Conservation (phyloP, 2,888 invertebrate genomes). For the Loripinus fragilis region DNA sequence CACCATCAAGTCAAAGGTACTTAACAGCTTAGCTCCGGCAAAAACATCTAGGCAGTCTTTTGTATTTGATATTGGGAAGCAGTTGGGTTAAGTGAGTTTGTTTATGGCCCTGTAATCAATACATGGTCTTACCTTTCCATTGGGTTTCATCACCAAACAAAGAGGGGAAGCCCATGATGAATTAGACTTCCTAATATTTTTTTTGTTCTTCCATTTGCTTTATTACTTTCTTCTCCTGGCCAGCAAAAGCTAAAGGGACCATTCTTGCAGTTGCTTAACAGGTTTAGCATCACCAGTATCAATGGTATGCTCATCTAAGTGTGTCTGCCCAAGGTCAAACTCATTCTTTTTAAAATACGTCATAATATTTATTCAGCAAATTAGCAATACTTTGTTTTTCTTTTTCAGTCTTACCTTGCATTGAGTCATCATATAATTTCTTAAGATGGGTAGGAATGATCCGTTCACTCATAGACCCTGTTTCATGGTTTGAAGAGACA, state of each 20-base stretch:
- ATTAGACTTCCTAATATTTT: constrained; percentile 31
- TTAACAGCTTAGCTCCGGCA: constrained; percentile 40
- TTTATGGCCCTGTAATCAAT: constrained; percentile 50
- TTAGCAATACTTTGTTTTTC: constrained; percentile 22
- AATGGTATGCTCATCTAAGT: constrained; percentile 29
- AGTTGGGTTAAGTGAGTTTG: constrained; percentile 41
- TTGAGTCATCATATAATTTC: no score
- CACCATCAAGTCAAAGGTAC: constrained; percentile 43
- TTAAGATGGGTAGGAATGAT: no score
- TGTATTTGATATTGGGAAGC: constrained; percentile 52
- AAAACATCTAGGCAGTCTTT: constrained; percentile 54
- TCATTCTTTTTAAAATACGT: constrained; percentile 36
- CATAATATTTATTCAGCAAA: constrained; percentile 20
- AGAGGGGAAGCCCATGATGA: constrained; percentile 48
- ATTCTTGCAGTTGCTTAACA: constrained; percentile 29
- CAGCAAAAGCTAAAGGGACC: constrained; percentile 31
- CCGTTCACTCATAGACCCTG: no score
- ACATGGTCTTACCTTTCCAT: constrained; percentile 44
- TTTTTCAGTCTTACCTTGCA: neutral
- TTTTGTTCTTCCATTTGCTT: constrained; percentile 31
- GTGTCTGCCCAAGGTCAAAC: constrained; percentile 30
- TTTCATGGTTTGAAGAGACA: no score
- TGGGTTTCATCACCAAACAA: constrained; percentile 40
- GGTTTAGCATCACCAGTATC: constrained; percentile 41
- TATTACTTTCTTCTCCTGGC: constrained; percentile 36